phyloP scores from a whole-genome alignment of 2,113 vertebrate species.

The Procavia capensis region DNA sequence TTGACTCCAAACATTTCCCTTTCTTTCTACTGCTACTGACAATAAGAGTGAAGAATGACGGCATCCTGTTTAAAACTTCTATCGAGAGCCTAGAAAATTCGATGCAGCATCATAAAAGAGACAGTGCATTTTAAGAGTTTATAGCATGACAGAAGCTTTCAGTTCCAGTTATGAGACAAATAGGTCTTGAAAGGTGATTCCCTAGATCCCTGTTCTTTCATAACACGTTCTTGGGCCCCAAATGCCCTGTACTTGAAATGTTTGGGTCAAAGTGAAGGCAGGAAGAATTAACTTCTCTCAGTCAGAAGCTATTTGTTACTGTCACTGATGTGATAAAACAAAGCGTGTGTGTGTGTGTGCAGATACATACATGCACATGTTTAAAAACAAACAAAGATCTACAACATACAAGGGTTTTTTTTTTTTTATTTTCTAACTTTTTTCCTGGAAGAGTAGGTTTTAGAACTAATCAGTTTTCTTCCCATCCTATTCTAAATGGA shows the following conservation, averaged over 20 bases:
- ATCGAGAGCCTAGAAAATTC: constrained; percentile 44
- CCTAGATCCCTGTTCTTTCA: neutral
- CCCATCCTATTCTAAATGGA: neutral
- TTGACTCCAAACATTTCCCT: neutral
- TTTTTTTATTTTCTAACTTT: too few species aligned
- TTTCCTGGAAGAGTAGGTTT: neutral
- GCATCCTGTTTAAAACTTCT: constrained; percentile 17
- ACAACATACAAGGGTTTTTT: neutral
- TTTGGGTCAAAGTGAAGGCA: neutral
- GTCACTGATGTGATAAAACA: neutral
- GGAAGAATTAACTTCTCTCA: neutral
- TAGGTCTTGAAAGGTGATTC: constrained; percentile 44
- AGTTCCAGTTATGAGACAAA: constrained; percentile 60
- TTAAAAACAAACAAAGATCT: constrained; percentile 22
- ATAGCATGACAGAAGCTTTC: constrained; percentile 60
- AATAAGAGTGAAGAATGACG: constrained; percentile 37
- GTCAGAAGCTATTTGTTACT: neutral
- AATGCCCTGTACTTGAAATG: neutral
- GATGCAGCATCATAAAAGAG: constrained; percentile 39
- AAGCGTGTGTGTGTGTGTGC: too few species aligned
- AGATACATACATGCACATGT: neutral
- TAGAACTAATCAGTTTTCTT: constrained; percentile 10
- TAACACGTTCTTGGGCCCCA: neutral
- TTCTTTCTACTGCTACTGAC: neutral
- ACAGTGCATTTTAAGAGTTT: constrained; percentile 49